A percentile compares a stretch with the other conserved stretches of the same genome.
phyloP scores from a whole-genome alignment of 2,797 vertebrate species.

The Tragelaphus oryx region DNA sequence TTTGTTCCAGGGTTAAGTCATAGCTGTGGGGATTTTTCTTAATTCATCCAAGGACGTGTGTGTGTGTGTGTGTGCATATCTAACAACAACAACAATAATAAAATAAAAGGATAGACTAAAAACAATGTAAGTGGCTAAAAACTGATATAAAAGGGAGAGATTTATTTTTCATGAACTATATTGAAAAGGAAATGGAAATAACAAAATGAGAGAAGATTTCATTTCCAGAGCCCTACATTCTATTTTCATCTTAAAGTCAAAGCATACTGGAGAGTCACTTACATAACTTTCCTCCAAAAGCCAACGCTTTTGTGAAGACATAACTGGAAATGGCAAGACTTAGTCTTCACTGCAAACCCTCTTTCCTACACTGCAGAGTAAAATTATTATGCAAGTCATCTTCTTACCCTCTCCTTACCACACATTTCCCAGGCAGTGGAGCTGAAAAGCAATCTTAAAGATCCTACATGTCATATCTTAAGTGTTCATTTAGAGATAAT shows the following conservation, averaged over 20 bases:
- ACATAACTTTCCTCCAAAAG: neutral
- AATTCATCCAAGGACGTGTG: neutral
- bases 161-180: neutral
- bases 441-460: constrained; percentile 20
- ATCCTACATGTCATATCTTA: neutral
- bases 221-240: neutral
- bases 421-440: neutral
- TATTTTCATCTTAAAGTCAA: neutral
- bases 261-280: neutral
- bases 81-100: neutral
- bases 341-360: neutral
- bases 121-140: neutral
- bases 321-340: neutral
- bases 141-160: neutral
- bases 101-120: neutral
- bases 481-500: constrained; percentile 23
- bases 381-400: neutral
- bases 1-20: neutral
- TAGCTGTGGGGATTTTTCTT: neutral
- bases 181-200: neutral
- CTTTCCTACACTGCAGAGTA: neutral
- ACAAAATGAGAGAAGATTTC: neutral
- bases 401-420: neutral
- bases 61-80: accelerated
- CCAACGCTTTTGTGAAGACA: neutral